Conservation (phyloP, 2,888 invertebrate species). For the Onchidella celtica region DNA sequence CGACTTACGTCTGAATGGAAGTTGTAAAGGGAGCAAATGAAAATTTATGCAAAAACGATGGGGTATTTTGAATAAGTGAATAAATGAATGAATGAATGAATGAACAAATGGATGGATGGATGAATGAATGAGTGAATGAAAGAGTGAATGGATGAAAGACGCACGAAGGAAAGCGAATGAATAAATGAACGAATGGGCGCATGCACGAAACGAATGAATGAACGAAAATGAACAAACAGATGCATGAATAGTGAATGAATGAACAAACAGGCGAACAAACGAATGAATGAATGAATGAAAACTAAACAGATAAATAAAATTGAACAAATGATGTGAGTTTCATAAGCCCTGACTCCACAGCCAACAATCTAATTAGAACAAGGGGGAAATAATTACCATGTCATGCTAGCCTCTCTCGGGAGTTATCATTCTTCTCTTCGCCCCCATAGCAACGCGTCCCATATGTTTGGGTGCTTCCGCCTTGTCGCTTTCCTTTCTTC, state of each 20-base stretch:
- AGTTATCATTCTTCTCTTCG: conserved; percentile 24
- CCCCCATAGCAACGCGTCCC: conserved; percentile 38
- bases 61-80: no score
- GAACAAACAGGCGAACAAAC: no score
- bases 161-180: no score
- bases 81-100: no score
- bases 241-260: not conserved
- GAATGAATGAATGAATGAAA: not conserved
- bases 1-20: no score
- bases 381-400: conserved; percentile 35
- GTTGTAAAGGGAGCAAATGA: no score
- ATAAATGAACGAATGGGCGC: not conserved
- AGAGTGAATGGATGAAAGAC: no score
- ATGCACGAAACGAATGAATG: not conserved
- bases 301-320: not conserved
- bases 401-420: conserved; percentile 29
- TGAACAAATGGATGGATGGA: no score
- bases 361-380: conserved; percentile 36
- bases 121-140: no score
- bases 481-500: not conserved
- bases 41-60: no score
- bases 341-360: no score
- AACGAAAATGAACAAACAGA: not conserved
- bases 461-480: conserved; percentile 22
- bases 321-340: not conserved